Percentiles rank a stretch among this genome's conserved stretches.
Conservation (phyloP, 2,113 vertebrate species). For the Petromus typicus region DNA sequence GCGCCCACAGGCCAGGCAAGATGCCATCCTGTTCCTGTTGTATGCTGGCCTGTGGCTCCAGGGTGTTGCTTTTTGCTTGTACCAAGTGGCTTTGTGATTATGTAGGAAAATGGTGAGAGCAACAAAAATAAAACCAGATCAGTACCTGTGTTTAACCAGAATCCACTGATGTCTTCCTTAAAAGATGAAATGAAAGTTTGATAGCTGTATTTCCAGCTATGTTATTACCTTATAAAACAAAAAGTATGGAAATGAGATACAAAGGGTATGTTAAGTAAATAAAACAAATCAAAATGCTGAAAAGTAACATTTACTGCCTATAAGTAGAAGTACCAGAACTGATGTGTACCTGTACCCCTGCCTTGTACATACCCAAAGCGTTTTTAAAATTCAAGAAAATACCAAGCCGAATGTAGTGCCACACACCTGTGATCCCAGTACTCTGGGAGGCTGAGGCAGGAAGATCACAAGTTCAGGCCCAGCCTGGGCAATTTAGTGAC, state of each 20-base stretch:
- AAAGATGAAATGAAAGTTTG: not conserved
- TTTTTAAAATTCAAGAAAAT: slow-evolving; percentile 2
- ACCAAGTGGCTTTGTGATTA: not conserved
- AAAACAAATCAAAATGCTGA: not conserved
- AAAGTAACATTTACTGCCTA: not conserved
- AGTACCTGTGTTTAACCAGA: not conserved
- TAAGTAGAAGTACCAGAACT: not conserved
- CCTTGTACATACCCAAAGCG: not conserved
- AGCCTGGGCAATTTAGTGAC: not conserved
- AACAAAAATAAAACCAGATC: not conserved
- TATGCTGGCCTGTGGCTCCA: not conserved
- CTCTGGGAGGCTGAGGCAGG: not conserved
- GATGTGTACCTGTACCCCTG: not conserved
- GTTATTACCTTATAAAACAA: not conserved
- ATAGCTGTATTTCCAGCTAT: not conserved
- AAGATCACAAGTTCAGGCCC: not conserved
- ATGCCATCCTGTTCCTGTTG: not conserved
- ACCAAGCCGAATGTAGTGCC: not conserved
- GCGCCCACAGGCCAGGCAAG: not conserved
- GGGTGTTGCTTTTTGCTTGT: not conserved
- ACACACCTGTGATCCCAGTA: not conserved
- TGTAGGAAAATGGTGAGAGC: not conserved
- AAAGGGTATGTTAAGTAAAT: not conserved
- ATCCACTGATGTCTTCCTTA: not conserved
- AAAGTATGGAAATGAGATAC: not conserved